A percentile compares a stretch with the other conserved stretches of the same genome.
phyloP scores from a whole-genome alignment of 1,140 invertebrate genomes.

The Lamellibrachia luymesi region DNA sequence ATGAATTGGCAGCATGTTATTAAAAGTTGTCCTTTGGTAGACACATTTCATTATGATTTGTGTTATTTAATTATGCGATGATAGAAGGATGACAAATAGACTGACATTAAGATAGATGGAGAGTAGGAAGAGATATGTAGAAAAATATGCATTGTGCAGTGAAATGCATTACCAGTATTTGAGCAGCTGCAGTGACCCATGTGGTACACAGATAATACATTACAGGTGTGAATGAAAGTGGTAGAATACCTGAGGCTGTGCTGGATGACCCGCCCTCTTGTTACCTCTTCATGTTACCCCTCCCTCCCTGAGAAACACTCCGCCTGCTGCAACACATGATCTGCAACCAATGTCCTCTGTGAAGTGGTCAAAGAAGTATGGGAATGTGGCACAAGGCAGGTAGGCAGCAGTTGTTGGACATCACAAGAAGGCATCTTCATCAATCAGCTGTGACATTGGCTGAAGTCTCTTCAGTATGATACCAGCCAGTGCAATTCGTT shows the following conservation, averaged over 20 bases:
- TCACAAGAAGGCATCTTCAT: neutral
- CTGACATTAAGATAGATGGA: neutral
- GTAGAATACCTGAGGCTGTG: neutral
- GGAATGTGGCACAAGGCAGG: neutral
- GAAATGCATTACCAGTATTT: neutral
- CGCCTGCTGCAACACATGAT: neutral
- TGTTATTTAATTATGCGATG: neutral
- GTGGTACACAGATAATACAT: neutral
- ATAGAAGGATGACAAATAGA: neutral
- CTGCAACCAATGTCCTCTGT: neutral
- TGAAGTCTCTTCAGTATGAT: neutral
- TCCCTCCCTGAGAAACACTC: neutral
- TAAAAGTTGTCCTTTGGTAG: neutral
- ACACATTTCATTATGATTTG: neutral
- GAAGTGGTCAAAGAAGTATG: neutral
- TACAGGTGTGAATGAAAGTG: neutral
- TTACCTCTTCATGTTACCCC: neutral
- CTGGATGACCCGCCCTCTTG: neutral
- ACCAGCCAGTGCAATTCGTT: neutral
- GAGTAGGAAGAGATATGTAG: neutral
- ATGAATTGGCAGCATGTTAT: neutral
- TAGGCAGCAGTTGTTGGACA: neutral
- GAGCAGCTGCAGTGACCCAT: neutral
- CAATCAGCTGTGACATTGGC: neutral
- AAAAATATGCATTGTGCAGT: neutral